Base-by-base conservation (phyloP, 2,797 vertebrate species). In the Danionella dracula region DNA sequence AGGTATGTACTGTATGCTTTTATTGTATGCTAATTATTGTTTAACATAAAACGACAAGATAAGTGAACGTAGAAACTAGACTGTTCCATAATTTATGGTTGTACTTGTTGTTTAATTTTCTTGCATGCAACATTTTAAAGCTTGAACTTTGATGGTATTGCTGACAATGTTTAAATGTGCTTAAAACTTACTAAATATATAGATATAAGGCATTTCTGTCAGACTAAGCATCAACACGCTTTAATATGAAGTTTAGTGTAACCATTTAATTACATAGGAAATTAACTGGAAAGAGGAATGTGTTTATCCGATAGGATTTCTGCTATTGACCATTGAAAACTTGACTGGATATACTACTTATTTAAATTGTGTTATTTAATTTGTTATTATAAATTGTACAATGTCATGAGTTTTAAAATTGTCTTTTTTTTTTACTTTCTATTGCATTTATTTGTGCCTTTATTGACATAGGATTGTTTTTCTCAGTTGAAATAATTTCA, bases 241-340 rank as follows among this genome's bases (percentile, higher is more conserved):
- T 55, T 17, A n/a, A 46, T 21, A 59, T 59, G 29, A 59, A 66
- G 50, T n/a, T 32, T 2, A 12, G 32, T 46, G 13, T 55, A 54
- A 34, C 38, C 27, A 65, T 54, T 34, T 13, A 45, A 23, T 15
- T 12, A 55, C 5, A 63, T 32, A 40, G 11, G 32, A 49, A 58
- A 40, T 86, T 86, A 92, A 92, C 92, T 92, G 90, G 90, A 92
- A 91, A n/a, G 85, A 81, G 78, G 27, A 82, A 80, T 84, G 81
- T 81, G 83, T 73, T 54, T 67, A 69, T 70, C 60, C 70, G 8
- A 41, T 71, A 65, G 35, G 51, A 23, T 55, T 45, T 61, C 23
- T 42, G 66, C 50, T 32, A 37, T 59, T 46, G 57, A 27, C 29
- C 45, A 41, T 79, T 82, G 75, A 75, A 87, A 85, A 90, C 89